Evolutionary conservation across 2,797 vertebrate species (phyloP).

Genomic region (Malurus leucopterus): DNA sequence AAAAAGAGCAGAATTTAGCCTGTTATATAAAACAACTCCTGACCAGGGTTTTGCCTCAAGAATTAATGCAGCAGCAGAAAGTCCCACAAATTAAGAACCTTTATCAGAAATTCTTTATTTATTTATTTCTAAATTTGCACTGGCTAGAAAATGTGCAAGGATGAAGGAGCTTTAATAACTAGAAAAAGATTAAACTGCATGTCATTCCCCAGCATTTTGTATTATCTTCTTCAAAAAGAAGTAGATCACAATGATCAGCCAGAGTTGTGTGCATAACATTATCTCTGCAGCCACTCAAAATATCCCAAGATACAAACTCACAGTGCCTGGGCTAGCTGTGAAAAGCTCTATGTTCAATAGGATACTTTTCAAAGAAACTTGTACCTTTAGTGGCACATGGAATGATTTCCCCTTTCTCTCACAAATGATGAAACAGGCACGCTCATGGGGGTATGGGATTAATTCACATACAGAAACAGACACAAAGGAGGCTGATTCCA

Average conservation of each 20-base stretch:
- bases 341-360: neutral
- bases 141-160: neutral
- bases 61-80: neutral
- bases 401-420: neutral
- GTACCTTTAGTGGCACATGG: neutral
- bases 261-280: neutral
- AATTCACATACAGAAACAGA: conserved; percentile 20
- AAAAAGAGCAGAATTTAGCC: neutral
- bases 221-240: conserved; percentile 10
- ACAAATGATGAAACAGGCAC: neutral
- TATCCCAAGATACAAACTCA: neutral
- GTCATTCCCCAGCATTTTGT: neutral
- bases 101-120: neutral
- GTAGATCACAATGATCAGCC: neutral
- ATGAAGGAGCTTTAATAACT: neutral
- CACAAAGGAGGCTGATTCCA: conserved; percentile 34
- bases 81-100: neutral
- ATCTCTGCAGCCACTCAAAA: neutral
- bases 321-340: neutral
- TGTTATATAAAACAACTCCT: neutral
- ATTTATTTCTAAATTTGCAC: neutral
- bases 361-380: neutral
- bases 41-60: neutral
- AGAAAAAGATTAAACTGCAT: neutral
- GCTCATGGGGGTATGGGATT: neutral